Base-by-base conservation (phyloP, 2,888 invertebrate genomes). In the Ennomos fuscantarius region DNA sequence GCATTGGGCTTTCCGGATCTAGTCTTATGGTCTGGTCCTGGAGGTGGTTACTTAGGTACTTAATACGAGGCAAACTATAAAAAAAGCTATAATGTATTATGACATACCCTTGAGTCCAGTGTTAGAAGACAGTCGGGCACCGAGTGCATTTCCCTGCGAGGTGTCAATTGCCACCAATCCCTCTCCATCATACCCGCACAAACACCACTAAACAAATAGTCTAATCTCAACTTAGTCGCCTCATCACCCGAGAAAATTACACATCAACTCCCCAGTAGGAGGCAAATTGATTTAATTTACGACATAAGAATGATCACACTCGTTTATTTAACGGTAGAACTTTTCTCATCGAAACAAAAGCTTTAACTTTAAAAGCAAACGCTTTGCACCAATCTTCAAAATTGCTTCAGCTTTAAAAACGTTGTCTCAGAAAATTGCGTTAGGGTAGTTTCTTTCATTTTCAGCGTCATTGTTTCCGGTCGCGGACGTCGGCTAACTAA, bases 81-180 rank as follows among this genome's bases (percentile, higher is more conserved):
- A 15, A 15, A 2, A 15, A 3, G 15, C 15, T 3, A 3, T 15
- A 52, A 33, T 35, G 9, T 9, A 35, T 34, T 40, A 36, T 34
- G 53, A 86, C 88, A 66, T 85, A 94, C 94, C 94, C 93, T 79
- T 69, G 94, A 94, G 70, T 94, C 94, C 52, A 87, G 69, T 40
- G 94, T 91, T 2, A 93, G 92, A 62, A 94, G 84, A 70, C 93
- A 90, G 62, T 94, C 94, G 0, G 94, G 94, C 36, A 94, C 79
- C 10, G 84, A 69, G 66, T 66, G 82, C 51, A 84, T 64, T 40
- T 87, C 82, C 48, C 87, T 79, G 8, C 87, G 84, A 1, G 93
- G 93, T 11, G 87, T 86, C 67, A 93, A 76, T 61, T 90, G 88
- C 93, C 93, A 93, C 93, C 93, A 93, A 55, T 93, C 89, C 35